Conservation (phyloP, 2,888 invertebrate species). For the Argyra leucocephala region DNA sequence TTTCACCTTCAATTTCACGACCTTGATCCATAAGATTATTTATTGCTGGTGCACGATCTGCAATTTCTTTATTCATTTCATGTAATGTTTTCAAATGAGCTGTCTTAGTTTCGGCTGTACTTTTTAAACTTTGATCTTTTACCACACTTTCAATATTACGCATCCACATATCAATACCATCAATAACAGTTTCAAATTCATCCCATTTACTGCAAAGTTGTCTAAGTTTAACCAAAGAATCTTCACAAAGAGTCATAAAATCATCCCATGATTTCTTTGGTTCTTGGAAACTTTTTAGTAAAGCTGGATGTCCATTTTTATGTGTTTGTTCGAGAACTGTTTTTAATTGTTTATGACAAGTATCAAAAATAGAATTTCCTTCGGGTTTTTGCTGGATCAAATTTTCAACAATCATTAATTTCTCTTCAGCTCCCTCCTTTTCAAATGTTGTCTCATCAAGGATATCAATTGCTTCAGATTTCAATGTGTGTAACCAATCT, state of each 20-base stretch:
- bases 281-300: conserved; percentile 64
- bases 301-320: conserved; percentile 61
- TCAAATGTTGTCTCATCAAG: conserved; percentile 71
- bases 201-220: conserved; percentile 71
- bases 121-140: conserved; percentile 81
- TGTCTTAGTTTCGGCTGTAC: conserved; percentile 71
- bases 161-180: conserved; percentile 73
- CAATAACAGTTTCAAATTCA: conserved; percentile 67
- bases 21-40: conserved; percentile 57
- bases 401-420: conserved; percentile 64
- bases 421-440: conserved; percentile 67
- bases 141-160: conserved; percentile 75
- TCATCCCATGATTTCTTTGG: conserved; percentile 65
- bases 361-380: conserved; percentile 60
- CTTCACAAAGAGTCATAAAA: conserved; percentile 60
- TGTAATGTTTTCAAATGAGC: conserved; percentile 68
- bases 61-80: conserved; percentile 60
- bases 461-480: conserved; percentile 67
- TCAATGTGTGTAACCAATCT: conserved; percentile 71
- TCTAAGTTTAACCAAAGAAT: conserved; percentile 62
- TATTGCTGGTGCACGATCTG: conserved; percentile 58
- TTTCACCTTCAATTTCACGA: conserved; percentile 63
- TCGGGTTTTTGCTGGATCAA: conserved; percentile 62
- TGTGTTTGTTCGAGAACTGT: conserved; percentile 69
- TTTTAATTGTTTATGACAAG: conserved; percentile 61